phyloP scores from a whole-genome alignment of 2,113 vertebrate genomes.

The Erythrocebus patas region DNA sequence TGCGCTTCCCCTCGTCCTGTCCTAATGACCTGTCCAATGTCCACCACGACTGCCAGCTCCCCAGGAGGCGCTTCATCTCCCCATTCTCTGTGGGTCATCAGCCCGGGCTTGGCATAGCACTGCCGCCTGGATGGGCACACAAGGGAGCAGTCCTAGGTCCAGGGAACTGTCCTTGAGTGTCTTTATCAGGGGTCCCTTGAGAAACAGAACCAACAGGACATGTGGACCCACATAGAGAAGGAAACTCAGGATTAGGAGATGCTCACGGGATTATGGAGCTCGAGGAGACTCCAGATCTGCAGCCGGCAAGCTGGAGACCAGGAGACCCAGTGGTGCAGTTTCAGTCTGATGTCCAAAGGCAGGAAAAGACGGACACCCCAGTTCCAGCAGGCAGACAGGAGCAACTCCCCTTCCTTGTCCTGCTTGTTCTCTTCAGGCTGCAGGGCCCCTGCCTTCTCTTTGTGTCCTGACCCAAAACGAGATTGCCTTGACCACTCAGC shows the following conservation, averaged over 20 bases:
- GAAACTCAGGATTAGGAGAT: not conserved
- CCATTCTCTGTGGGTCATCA: not conserved
- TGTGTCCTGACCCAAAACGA: not conserved
- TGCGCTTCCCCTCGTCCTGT: accelerated
- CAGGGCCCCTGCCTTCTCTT: not conserved
- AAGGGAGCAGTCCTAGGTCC: not conserved
- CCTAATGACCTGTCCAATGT: not conserved
- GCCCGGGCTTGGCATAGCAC: accelerated
- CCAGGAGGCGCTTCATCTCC: not conserved
- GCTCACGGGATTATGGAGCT: accelerated
- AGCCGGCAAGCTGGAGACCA: not conserved
- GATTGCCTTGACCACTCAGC: not conserved
- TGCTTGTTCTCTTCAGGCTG: no score
- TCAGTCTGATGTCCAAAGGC: not conserved
- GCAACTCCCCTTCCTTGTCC: accelerated
- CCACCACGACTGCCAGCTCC: not conserved
- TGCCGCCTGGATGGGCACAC: not conserved
- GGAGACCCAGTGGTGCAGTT: accelerated
- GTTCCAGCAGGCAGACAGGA: not conserved
- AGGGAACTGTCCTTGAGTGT: not conserved
- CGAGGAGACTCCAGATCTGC: not conserved
- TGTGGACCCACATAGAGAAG: no score
- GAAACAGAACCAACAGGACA: not conserved
- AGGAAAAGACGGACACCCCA: not conserved
- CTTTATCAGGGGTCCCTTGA: accelerated